Percentiles rank a stretch among this genome's conserved stretches.
Conservation (phyloP, 2,888 invertebrate species). For the Lycia hirtaria region DNA sequence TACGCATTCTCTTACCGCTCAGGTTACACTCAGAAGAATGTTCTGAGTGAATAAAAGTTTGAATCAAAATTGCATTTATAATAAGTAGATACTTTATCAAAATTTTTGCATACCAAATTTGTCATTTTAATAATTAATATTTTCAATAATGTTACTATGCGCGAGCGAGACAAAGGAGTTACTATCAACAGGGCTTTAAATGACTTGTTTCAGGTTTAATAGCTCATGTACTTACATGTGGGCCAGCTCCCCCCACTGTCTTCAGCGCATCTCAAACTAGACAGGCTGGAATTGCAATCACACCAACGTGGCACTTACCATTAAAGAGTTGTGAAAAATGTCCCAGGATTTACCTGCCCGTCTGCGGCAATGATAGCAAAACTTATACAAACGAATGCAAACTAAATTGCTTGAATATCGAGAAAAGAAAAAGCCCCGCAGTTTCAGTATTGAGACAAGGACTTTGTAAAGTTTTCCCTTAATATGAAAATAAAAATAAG, state of each 20-base stretch:
- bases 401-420: conserved; percentile 9
- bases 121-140: too few species aligned
- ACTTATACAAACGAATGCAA: conserved; percentile 18
- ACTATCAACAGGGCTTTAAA: too few species aligned
- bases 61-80: too few species aligned
- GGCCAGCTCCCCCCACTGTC: background rate
- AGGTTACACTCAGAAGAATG: too few species aligned
- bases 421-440: background rate
- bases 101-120: too few species aligned
- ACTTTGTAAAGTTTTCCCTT: conserved; percentile 4
- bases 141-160: too few species aligned
- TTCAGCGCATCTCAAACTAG: too few species aligned
- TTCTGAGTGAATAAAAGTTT: too few species aligned
- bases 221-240: background rate
- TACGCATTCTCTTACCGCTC: too few species aligned
- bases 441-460: background rate
- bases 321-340: conserved; percentile 7
- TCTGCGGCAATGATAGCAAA: conserved; percentile 5
- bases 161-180: too few species aligned
- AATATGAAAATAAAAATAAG: background rate
- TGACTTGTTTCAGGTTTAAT: background rate
- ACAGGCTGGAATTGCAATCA: too few species aligned
- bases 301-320: background rate
- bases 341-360: conserved; percentile 28
- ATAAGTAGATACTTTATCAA: too few species aligned